A percentile compares a stretch with the other conserved stretches of the same genome.
These are phyloP conservation scores for Macroramphosus scolopax DNA, from an alignment of 2,797 vertebrate species.

Conservation along the genomic window DNA sequence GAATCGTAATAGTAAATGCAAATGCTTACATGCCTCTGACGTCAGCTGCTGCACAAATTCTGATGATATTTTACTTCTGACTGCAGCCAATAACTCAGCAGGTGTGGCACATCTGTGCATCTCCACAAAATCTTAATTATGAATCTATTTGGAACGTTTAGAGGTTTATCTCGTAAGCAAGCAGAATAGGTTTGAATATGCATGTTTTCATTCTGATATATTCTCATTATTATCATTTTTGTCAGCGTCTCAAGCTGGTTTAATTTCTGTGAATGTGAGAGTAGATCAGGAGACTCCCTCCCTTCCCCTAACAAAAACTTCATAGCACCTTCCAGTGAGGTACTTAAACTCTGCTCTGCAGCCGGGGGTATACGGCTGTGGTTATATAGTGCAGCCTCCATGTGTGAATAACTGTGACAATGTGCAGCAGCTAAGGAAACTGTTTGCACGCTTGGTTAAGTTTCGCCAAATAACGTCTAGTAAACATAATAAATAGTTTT, in stretches of 20 bases:
- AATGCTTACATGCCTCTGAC: too few species aligned
- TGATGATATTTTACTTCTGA: not conserved
- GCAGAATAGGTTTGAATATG: too few species aligned
- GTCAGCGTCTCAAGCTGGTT: not conserved
- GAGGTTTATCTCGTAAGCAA: too few species aligned
- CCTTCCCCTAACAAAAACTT: not conserved
- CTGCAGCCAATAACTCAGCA: not conserved
- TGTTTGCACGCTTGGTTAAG: conserved; percentile 7
- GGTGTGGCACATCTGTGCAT: conserved; percentile 1
- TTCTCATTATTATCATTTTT: not conserved
- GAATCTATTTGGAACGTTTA: too few species aligned
- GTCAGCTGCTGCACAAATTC: too few species aligned
- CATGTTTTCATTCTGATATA: too few species aligned
- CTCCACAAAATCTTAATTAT: not conserved
- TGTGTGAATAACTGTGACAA: conserved; percentile 20
- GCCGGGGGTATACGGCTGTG: conserved; percentile 5
- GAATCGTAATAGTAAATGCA: too few species aligned
- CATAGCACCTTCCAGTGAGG: conserved; percentile 8
- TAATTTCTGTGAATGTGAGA: conserved; percentile 3
- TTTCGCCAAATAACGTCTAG: conserved; percentile 26
- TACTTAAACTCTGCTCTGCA: conserved; percentile 12
- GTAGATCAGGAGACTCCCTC: not conserved
- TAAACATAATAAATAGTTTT: conserved; percentile 47
- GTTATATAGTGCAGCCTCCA: conserved; percentile 3
- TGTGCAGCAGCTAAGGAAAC: conserved; percentile 5